These are phyloP conservation scores for Manis crassicaudata DNA, from an alignment of 2,797 vertebrate genomes.

Conservation along the genomic window DNA sequence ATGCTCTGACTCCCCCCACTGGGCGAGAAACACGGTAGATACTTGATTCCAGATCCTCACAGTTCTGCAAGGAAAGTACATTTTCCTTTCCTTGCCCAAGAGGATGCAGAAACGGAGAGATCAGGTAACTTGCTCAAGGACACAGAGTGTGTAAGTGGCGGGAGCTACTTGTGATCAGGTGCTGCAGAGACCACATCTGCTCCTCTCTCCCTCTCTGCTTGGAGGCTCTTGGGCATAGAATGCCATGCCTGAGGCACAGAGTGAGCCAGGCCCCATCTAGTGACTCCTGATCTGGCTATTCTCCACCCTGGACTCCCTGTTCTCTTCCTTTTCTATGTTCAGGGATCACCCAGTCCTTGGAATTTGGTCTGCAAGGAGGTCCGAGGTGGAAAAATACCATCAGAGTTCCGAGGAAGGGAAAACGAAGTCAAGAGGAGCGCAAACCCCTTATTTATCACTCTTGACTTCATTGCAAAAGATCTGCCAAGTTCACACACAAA, in stretches of 20 bases:
- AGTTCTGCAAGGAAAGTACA: background rate
- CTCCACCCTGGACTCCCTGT: too few relatives aligned
- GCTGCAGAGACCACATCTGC: background rate
- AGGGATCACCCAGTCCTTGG: background rate
- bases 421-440: constrained; percentile 33
- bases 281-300: too few relatives aligned
- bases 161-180: background rate
- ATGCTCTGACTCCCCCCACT: too few relatives aligned
- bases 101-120: background rate
- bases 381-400: constrained; percentile 63
- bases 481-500: constrained; percentile 76
- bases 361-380: constrained; percentile 47
- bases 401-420: constrained; percentile 52
- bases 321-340: background rate
- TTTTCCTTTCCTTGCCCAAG: background rate
- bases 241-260: too few relatives aligned
- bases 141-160: background rate
- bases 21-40: background rate
- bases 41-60: background rate
- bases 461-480: constrained; percentile 79
- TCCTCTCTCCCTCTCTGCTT: background rate
- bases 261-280: background rate
- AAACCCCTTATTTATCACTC: constrained; percentile 75
- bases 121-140: background rate
- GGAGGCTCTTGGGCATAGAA: background rate